Conservation (phyloP, 64 coral and sea anemone species). For the Stichodactyla mertensii region DNA sequence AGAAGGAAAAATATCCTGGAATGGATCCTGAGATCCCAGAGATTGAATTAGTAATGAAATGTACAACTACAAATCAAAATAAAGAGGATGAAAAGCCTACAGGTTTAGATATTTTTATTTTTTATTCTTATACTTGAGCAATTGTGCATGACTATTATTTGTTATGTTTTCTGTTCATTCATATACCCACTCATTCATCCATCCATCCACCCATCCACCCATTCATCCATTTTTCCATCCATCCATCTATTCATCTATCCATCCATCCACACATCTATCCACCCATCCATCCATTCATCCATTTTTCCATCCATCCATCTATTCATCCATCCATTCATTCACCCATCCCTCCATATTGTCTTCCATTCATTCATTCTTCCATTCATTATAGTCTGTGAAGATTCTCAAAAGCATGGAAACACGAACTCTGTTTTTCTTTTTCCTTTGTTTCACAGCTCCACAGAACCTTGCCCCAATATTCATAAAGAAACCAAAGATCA, state of each 20-base stretch:
- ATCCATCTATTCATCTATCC: too few relatives aligned
- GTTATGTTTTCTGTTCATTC: too few relatives aligned
- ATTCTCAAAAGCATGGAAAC: too few relatives aligned
- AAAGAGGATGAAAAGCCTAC: neutral
- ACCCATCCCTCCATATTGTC: neutral
- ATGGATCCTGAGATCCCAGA: neutral
- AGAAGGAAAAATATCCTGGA: neutral
- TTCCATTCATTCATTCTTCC: neutral
- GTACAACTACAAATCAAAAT: neutral
- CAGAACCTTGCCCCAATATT: conserved; percentile 48
- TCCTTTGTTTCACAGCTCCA: conserved; percentile 18
- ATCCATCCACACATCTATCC: neutral
- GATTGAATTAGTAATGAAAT: neutral
- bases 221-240: neutral
- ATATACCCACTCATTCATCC: too few relatives aligned
- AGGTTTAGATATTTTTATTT: neutral
- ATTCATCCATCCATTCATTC: neutral
- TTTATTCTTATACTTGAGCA: too few relatives aligned
- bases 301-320: neutral
- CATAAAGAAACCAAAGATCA: conserved; percentile 24
- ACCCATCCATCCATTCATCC: neutral
- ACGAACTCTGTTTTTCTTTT: neutral
- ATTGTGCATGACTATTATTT: too few relatives aligned
- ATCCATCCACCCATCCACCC: too few relatives aligned
- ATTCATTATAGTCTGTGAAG: too few relatives aligned